Evolutionary conservation across 2,797 vertebrate genomes (phyloP).

Genomic region (Notolepis coatsorum): DNA sequence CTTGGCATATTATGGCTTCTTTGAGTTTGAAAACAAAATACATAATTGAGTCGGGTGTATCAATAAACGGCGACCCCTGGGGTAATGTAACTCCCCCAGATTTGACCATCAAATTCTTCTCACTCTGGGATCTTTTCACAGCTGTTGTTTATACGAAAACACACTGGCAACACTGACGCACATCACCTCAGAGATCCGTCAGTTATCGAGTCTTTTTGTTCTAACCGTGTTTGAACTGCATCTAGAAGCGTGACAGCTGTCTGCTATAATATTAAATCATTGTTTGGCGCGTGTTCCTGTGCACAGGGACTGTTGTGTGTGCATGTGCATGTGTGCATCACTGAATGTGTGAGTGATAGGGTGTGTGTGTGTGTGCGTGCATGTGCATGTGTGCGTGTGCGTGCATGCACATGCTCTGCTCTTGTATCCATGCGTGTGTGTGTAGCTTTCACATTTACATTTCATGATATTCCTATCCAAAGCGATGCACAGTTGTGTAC

Average conservation of each 20-base stretch:
- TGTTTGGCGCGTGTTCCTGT: too few relatives aligned
- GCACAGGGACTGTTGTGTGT: too few relatives aligned
- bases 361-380: not conserved
- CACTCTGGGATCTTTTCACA: slow-evolving; percentile 40
- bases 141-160: slow-evolving; percentile 51
- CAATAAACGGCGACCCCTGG: slow-evolving; percentile 23
- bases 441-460: too few relatives aligned
- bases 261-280: slow-evolving; percentile 34
- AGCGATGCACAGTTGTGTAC: too few relatives aligned
- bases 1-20: too few relatives aligned
- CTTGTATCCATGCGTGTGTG: too few relatives aligned
- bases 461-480: too few relatives aligned
- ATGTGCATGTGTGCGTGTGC: not conserved
- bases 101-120: slow-evolving; percentile 22
- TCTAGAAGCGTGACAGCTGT: slow-evolving; percentile 51
- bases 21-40: not conserved
- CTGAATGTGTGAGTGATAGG: not conserved
- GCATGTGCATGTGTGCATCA: not conserved
- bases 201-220: slow-evolving; percentile 48
- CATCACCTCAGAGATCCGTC: slow-evolving; percentile 46
- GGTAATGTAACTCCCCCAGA: slow-evolving; percentile 33
- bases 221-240: slow-evolving; percentile 46
- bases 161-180: slow-evolving; percentile 41
- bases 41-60: not conserved
- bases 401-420: too few relatives aligned